Percentiles rank a stretch among this genome's conserved stretches.
Conservation (phyloP, 2,113 vertebrate species). For the Heptranchias perlo region DNA sequence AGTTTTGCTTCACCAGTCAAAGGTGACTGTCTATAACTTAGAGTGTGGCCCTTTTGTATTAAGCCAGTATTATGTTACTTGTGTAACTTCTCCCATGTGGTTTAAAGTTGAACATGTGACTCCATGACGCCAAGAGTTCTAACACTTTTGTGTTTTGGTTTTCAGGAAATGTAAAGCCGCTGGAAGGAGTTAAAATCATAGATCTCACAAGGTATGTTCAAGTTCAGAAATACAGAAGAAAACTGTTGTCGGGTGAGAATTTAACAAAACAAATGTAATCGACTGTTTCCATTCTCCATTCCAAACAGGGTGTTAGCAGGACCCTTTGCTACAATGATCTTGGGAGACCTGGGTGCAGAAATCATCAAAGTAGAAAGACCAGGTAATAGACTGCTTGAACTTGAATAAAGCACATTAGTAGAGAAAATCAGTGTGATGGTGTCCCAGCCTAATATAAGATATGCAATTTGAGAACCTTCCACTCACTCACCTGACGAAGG, state of each 20-base stretch:
- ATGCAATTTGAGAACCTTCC: too few species aligned
- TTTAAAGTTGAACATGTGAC: background rate
- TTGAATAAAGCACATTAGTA: background rate
- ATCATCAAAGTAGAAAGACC: slow-evolving; percentile 92
- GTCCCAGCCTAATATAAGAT: too few species aligned
- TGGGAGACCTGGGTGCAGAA: slow-evolving; percentile 89
- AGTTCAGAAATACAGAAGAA: background rate
- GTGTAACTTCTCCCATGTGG: background rate
- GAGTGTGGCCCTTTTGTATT: background rate
- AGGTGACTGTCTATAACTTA: background rate
- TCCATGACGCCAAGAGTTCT: background rate
- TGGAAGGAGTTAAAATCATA: slow-evolving; percentile 73
- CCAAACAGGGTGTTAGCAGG: slow-evolving; percentile 81
- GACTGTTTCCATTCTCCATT: slow-evolving; percentile 30
- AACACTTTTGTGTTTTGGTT: background rate
- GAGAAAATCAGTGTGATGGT: background rate
- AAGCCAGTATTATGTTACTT: background rate
- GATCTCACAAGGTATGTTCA: slow-evolving; percentile 73
- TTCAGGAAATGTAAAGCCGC: slow-evolving; percentile 56
- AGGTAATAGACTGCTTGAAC: slow-evolving; percentile 54
- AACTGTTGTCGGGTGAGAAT: background rate
- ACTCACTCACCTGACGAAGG: too few species aligned
- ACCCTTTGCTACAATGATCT: slow-evolving; percentile 93
- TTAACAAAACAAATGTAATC: slow-evolving; percentile 8
- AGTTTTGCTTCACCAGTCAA: background rate